Base-by-base conservation (phyloP, 2,888 invertebrate species). In the Ernsta delagoae region DNA sequence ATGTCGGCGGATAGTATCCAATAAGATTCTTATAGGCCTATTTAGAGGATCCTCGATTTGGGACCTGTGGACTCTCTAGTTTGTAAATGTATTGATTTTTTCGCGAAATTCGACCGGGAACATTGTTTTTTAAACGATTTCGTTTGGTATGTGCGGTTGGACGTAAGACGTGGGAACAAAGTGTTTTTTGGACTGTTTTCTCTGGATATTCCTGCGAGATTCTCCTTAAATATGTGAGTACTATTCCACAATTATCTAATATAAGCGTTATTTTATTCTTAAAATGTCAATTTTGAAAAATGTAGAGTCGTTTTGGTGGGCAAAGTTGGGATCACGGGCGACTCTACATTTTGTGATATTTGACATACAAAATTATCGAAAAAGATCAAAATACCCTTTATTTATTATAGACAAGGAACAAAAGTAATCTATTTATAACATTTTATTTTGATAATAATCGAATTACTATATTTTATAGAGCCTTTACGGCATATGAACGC, bases 1-100 rank as follows among this genome's bases (percentile, higher is more conserved):
- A 77, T 85, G 72, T 69, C 74, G 73, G 62, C 74, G 72, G 71
- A 76, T 78, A 75, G 78, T 78, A 75, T 79, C 90, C 84, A 88
- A 90, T 90, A 92, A 92, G 90, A 92, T 88, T 92, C 90, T 83
- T 90, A 85, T 92, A 92, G 92, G 92, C 92, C 92, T 89, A 91
- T 89, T 90, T 89, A 83, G 79, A 80, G 76, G 74, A 79, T 75
- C 74, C 60, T 68, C 72, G 59, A 71, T 80, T 78, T 75, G 66
- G 72, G 73, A 66, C 72, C 74, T n/a, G 50, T 71, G 79, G 80
- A 78, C 77, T 69, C 39, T 75, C 56, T 59, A 79, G 77, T 82
- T 76, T 80, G 70, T 45, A 78, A 79, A 83, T 88, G 81, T 83
- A 72, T 72, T 66, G 72, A 67, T 74, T 81, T 88, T 84, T 79